phyloP scores from a whole-genome alignment of 2,797 vertebrate genomes.

The Picus viridis region DNA sequence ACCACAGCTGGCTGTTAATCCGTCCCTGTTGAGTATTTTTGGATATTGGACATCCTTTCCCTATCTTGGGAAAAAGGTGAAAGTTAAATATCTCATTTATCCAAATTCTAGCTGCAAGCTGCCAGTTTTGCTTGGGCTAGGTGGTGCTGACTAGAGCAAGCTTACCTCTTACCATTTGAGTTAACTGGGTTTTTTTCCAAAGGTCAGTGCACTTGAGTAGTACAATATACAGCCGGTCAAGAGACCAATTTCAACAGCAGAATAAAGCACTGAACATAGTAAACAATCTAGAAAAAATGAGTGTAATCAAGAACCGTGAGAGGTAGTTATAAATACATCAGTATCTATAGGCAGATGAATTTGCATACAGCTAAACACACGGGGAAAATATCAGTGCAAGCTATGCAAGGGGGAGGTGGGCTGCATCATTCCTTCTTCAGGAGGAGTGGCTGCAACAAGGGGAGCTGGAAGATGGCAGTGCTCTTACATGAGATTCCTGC shows the following conservation, averaged over 20 bases:
- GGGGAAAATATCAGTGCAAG: background rate
- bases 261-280: background rate
- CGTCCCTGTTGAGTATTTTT: background rate
- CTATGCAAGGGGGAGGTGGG: background rate
- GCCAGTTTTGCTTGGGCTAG: background rate
- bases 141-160: background rate
- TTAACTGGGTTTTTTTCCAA: background rate
- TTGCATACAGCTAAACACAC: background rate
- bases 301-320: background rate
- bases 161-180: background rate
- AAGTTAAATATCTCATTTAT: background rate
- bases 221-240: background rate
- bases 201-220: background rate
- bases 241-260: background rate
- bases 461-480: background rate
- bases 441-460: background rate
- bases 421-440: background rate
- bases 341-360: background rate
- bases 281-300: background rate
- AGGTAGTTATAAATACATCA: background rate
- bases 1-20: background rate
- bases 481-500: background rate
- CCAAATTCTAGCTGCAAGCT: background rate
- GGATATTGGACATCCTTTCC: background rate
- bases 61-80: background rate